phyloP scores from a whole-genome alignment of 1,140 invertebrate genomes.

The Leptopilina boulardi region DNA sequence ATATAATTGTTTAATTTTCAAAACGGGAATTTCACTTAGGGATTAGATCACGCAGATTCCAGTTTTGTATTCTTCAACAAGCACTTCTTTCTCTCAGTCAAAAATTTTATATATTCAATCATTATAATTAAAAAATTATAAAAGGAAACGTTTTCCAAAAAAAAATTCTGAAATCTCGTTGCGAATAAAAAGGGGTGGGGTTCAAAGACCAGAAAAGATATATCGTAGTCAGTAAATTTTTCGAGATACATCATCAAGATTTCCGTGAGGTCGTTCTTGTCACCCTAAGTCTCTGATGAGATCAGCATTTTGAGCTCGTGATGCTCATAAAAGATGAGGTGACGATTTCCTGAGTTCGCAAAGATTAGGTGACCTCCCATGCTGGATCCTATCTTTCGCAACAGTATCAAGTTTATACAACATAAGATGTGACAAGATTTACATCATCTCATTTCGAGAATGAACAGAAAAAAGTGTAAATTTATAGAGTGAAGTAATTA shows the following conservation, averaged over 20 bases:
- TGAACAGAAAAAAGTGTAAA: not conserved
- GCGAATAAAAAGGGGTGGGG: constrained; percentile 32
- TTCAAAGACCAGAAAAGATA: constrained; percentile 56
- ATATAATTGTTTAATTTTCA: constrained; percentile 61
- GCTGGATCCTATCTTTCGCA: constrained; percentile 36
- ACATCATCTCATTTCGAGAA: not conserved
- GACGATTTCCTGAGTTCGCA: constrained; percentile 56
- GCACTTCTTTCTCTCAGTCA: too few species aligned
- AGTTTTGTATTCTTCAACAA: too few species aligned
- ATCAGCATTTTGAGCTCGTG: constrained; percentile 53
- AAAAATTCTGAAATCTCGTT: not conserved
- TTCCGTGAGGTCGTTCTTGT: constrained; percentile 59
- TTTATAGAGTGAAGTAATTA: not conserved
- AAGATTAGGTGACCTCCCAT: constrained; percentile 33
- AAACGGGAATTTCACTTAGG: constrained; percentile 30
- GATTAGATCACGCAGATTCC: constrained; percentile 55
- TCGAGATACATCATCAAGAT: constrained; percentile 55
- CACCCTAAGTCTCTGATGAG: constrained; percentile 59
- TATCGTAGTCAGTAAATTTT: constrained; percentile 52
- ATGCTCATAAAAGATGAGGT: constrained; percentile 56
- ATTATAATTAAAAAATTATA: not conserved
- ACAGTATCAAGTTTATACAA: constrained; percentile 36
- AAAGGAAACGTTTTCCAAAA: not conserved
- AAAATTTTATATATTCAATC: not conserved
- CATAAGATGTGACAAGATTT: not conserved